Percentiles rank a stretch among this genome's conserved stretches.
Evolutionary conservation across 2,113 vertebrate species (phyloP).

Genomic region (Taurulus bubalis): DNA sequence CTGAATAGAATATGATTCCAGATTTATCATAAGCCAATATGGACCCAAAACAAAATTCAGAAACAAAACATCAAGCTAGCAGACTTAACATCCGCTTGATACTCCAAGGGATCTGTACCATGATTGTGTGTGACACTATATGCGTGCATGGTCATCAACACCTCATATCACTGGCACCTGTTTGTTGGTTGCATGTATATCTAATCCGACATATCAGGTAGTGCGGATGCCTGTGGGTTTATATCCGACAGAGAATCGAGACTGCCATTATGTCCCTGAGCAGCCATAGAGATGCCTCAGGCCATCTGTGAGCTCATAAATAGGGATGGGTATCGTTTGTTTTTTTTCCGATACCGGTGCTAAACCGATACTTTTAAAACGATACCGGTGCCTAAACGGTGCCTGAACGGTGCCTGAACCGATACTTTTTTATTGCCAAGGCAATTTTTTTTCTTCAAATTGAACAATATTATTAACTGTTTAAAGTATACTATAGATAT

Average conservation of each 20-base stretch:
- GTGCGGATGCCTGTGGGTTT: constrained; percentile 65
- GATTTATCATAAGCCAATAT: not conserved
- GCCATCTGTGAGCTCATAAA: constrained; percentile 51
- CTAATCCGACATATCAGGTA: constrained; percentile 72
- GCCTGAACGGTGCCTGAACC: too few species aligned
- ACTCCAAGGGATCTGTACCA: not conserved
- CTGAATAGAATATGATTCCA: not conserved
- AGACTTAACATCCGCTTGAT: constrained; percentile 10
- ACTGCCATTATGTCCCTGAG: constrained; percentile 72
- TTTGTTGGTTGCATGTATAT: constrained; percentile 64
- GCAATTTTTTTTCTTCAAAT: too few species aligned
- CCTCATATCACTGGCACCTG: constrained; percentile 70
- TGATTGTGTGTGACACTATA: constrained; percentile 25
- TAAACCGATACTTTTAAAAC: too few species aligned
- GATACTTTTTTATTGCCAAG: too few species aligned
- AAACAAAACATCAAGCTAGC: not conserved
- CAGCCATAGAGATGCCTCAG: constrained; percentile 69
- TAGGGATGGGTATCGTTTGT: too few species aligned
- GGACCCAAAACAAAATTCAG: not conserved
- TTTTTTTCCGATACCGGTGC: too few species aligned
- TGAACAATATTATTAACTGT: too few species aligned
- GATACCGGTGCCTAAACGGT: too few species aligned
- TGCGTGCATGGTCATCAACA: constrained; percentile 36
- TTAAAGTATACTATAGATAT: too few species aligned
- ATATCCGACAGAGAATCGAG: constrained; percentile 66